Percentiles rank a stretch among this genome's conserved stretches.
These are phyloP conservation scores for Ctenodactylus gundi DNA, from an alignment of 2,113 vertebrate genomes.

Conservation along the genomic window DNA sequence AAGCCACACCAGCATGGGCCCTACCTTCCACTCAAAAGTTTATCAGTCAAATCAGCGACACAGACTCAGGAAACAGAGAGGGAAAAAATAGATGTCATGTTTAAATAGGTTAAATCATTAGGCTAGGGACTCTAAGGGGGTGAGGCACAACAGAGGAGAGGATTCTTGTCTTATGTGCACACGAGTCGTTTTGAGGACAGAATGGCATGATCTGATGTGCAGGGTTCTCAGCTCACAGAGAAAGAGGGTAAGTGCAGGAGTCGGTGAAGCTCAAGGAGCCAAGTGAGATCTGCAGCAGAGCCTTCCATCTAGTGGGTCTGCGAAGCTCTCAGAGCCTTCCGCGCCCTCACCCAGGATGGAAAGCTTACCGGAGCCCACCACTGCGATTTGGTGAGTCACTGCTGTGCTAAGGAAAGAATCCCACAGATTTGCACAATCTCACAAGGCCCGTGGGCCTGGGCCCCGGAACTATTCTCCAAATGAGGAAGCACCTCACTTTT, in stretches of 20 bases:
- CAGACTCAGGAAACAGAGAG: neutral
- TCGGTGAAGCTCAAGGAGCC: neutral
- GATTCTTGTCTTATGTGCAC: neutral
- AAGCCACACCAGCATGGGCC: neutral
- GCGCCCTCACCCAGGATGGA: neutral
- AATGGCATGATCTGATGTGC: neutral
- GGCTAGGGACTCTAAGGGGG: neutral
- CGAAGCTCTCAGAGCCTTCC: neutral
- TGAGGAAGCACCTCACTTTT: neutral
- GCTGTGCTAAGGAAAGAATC: neutral
- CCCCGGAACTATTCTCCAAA: neutral
- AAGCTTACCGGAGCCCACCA: neutral
- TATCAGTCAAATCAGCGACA: neutral
- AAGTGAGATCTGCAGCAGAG: neutral
- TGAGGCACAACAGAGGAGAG: neutral
- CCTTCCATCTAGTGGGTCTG: neutral
- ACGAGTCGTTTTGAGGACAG: neutral
- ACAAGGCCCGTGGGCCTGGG: neutral
- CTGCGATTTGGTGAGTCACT: neutral
- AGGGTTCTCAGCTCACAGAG: neutral
- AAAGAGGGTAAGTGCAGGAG: neutral
- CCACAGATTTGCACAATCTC: accelerated
- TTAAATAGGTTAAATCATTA: neutral
- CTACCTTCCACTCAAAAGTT: neutral
- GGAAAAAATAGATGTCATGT: neutral